Evolutionary conservation across 2,888 invertebrate species (phyloP).

Genomic region (Polietes domitor): DNA sequence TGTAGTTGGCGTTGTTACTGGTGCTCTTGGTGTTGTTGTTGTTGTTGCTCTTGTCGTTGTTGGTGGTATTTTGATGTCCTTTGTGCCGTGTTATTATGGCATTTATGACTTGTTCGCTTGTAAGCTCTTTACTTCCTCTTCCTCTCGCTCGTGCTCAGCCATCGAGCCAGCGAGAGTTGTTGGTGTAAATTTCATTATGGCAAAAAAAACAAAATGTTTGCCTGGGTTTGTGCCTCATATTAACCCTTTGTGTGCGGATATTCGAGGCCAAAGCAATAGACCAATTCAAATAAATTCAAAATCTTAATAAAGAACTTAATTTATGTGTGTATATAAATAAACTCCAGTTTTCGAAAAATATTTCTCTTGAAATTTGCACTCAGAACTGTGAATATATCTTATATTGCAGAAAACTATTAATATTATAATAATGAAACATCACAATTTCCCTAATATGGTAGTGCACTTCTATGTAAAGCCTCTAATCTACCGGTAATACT

Average conservation of each 20-base stretch:
- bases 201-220: neutral
- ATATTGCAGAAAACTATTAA: too few species aligned
- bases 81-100: slow-evolving; percentile 34
- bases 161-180: neutral
- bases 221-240: neutral
- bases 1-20: neutral
- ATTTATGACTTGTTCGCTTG: slow-evolving; percentile 38
- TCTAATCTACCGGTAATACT: too few species aligned
- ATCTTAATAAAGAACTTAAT: too few species aligned
- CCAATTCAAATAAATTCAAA: too few species aligned
- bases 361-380: too few species aligned
- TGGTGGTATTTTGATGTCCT: neutral
- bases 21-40: neutral
- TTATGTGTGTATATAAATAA: too few species aligned
- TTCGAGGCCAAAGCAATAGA: too few species aligned
- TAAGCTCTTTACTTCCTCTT: neutral
- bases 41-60: neutral
- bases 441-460: too few species aligned
- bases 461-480: too few species aligned
- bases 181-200: neutral
- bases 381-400: too few species aligned
- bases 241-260: neutral
- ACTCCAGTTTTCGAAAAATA: too few species aligned
- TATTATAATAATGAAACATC: too few species aligned
- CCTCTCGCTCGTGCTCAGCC: neutral